Evolutionary conservation across 2,113 vertebrate species (phyloP).

Genomic region (Gymnocephalus cernua): DNA sequence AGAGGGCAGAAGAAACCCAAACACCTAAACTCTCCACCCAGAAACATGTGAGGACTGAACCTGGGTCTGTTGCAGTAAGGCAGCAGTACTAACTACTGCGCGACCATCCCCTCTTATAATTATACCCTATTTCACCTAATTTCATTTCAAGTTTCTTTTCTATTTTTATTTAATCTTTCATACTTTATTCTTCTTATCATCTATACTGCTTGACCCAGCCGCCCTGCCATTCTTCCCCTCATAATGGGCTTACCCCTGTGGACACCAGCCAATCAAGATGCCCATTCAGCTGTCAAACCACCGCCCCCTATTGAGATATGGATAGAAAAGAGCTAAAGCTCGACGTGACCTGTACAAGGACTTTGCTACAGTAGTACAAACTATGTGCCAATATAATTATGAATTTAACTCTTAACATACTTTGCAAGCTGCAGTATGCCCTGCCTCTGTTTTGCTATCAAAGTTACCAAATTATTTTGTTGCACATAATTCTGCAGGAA

Average conservation of each 20-base stretch:
- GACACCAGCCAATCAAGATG: slow-evolving; percentile 73
- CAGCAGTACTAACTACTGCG: slow-evolving; percentile 20
- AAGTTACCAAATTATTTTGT: background rate
- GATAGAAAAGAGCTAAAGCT: slow-evolving; percentile 47
- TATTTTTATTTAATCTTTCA: slow-evolving; percentile 66
- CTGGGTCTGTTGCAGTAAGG: slow-evolving; percentile 27
- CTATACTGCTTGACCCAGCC: slow-evolving; percentile 66
- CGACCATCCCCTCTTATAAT: slow-evolving; percentile 43
- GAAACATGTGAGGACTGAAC: slow-evolving; percentile 10
- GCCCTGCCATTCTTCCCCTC: slow-evolving; percentile 67
- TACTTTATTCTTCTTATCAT: slow-evolving; percentile 70
- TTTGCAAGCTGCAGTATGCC: slow-evolving; percentile 1
- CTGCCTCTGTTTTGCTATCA: background rate
- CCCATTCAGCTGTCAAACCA: slow-evolving; percentile 72
- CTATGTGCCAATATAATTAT: slow-evolving; percentile 39
- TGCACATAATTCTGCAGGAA: slow-evolving; percentile 8
- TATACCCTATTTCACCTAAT: slow-evolving; percentile 60
- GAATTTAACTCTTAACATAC: slow-evolving; percentile 20
- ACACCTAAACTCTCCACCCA: background rate
- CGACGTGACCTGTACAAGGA: slow-evolving; percentile 66
- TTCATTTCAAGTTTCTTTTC: slow-evolving; percentile 67
- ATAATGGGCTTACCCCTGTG: slow-evolving; percentile 73
- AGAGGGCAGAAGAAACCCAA: background rate
- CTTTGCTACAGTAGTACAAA: slow-evolving; percentile 52
- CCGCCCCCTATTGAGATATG: slow-evolving; percentile 61